Percentiles rank a stretch among this genome's conserved stretches.
Conservation (phyloP, 2,797 vertebrate genomes). For the Tokudaia muenninki region DNA sequence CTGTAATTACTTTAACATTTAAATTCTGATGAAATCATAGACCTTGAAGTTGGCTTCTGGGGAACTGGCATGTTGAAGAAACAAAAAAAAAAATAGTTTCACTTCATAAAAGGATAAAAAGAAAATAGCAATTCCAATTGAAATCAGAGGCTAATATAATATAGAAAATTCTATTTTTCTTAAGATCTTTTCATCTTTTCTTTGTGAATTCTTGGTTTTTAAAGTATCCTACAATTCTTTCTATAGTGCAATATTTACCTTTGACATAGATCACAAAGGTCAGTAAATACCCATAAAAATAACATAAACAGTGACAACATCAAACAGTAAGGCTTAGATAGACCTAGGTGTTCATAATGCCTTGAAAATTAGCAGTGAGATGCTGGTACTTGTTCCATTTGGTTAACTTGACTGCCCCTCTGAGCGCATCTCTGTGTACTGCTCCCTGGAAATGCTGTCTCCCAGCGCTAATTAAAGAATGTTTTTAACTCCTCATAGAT, state of each 20-base stretch:
- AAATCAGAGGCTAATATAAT: conserved; percentile 39
- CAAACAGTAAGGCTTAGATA: conserved; percentile 19
- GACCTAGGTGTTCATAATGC: conserved; percentile 7
- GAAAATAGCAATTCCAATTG: conserved; percentile 32
- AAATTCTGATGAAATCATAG: conserved; percentile 54
- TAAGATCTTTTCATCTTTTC: conserved; percentile 51
- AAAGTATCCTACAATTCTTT: background rate
- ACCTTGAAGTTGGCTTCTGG: conserved; percentile 53
- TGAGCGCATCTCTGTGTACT: conserved; percentile 71
- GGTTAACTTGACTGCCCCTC: conserved; percentile 77
- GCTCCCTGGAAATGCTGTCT: conserved; percentile 62
- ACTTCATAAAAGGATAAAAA: conserved; percentile 50
- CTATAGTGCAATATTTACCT: background rate
- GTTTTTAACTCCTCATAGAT: background rate
- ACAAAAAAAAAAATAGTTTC: conserved; percentile 24
- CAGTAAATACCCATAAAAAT: conserved; percentile 36
- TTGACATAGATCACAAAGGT: conserved; percentile 50
- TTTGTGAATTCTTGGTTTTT: conserved; percentile 30
- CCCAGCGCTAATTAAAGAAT: background rate
- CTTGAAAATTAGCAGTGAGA: conserved; percentile 53
- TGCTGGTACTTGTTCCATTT: conserved; percentile 48
- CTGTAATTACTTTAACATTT: conserved; percentile 55
- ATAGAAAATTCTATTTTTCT: conserved; percentile 34
- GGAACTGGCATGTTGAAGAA: conserved; percentile 28
- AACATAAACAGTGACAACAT: background rate